These are phyloP conservation scores for Heliconius ethilla DNA, from an alignment of 2,888 invertebrate genomes.

Conservation along the genomic window DNA sequence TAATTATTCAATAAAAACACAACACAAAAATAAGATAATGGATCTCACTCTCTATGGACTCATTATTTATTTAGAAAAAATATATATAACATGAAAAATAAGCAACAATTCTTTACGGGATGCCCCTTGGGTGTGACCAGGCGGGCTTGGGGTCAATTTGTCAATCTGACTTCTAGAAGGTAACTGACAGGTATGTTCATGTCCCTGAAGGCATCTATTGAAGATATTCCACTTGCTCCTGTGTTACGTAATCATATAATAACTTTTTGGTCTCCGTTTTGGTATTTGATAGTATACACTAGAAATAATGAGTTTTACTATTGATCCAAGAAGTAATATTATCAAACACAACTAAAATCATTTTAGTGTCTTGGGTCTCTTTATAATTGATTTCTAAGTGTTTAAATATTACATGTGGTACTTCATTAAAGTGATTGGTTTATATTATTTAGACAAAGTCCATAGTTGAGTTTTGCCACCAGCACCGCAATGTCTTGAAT, in stretches of 20 bases:
- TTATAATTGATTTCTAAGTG: too few species aligned
- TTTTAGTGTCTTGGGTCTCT: neutral
- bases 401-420: too few species aligned
- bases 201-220: neutral
- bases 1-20: conserved; percentile 14
- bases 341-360: too few species aligned
- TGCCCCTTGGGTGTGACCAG: conserved; percentile 34
- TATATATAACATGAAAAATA: conserved; percentile 38
- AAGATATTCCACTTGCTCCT: neutral
- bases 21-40: conserved; percentile 16
- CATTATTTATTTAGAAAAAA: conserved; percentile 43
- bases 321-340: too few species aligned
- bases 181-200: conserved; percentile 37
- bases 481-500: too few species aligned
- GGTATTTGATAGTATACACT: neutral
- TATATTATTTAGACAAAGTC: too few species aligned
- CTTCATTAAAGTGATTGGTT: neutral
- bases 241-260: neutral
- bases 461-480: neutral
- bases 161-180: conserved; percentile 42
- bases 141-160: conserved; percentile 45
- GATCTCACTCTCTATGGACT: conserved; percentile 34
- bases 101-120: conserved; percentile 32
- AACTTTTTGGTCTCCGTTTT: neutral
- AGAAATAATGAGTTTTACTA: too few species aligned